These are phyloP conservation scores for Mycalesis mineus DNA, from an alignment of 2,888 invertebrate genomes.

Conservation along the genomic window DNA sequence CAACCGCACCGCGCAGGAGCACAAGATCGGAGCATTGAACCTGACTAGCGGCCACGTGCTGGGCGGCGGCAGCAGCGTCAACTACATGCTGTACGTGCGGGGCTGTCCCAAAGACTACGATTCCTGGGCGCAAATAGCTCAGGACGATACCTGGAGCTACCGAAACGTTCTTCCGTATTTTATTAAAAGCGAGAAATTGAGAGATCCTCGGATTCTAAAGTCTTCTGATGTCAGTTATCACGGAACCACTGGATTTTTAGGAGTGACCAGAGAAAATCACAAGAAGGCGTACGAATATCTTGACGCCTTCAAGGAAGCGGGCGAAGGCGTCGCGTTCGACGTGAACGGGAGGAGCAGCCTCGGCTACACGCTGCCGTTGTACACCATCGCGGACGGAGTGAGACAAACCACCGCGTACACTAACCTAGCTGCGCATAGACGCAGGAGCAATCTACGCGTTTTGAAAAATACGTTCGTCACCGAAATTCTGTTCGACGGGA, in stretches of 20 bases:
- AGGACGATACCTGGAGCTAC: constrained; percentile 75
- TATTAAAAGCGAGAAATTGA: constrained; percentile 62
- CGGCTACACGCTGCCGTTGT: constrained; percentile 65
- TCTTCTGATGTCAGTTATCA: constrained; percentile 39
- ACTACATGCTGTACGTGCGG: constrained; percentile 72
- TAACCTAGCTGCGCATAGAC: constrained; percentile 52
- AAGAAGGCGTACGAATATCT: constrained; percentile 37
- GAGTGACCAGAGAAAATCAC: constrained; percentile 43
- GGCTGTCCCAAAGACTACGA: constrained; percentile 66
- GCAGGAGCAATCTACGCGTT: constrained; percentile 47
- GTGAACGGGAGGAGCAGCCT: constrained; percentile 50
- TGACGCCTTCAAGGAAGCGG: constrained; percentile 58
- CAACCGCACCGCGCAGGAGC: constrained; percentile 63
- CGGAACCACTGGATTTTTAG: constrained; percentile 55
- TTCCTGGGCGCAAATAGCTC: constrained; percentile 61
- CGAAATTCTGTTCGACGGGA: constrained; percentile 61
- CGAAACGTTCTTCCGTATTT: constrained; percentile 64
- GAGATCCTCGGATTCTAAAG: constrained; percentile 29
- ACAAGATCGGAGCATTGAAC: constrained; percentile 39
- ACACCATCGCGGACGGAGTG: constrained; percentile 54
- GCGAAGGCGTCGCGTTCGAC: constrained; percentile 48
- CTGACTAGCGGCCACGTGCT: constrained; percentile 76
- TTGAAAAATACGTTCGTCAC: constrained; percentile 65
- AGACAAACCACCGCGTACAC: constrained; percentile 69
- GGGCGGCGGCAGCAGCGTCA: constrained; percentile 74